Percentiles rank a stretch among this genome's conserved stretches.
Conservation (phyloP, 1,140 invertebrate genomes). For the Drosophila takahashii region DNA sequence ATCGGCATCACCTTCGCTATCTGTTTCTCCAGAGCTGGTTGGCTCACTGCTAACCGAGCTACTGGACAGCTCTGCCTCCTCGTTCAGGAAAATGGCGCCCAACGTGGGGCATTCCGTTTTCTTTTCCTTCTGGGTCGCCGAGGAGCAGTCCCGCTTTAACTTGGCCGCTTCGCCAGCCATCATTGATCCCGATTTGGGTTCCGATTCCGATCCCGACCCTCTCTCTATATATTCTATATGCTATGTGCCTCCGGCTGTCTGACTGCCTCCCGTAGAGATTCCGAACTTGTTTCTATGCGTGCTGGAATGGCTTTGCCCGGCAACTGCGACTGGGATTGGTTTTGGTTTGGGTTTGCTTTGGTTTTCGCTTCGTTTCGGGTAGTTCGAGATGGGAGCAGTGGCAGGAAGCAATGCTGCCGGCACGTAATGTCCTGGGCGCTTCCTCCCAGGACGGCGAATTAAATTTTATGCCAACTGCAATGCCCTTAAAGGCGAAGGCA, state of each 20-base stretch:
- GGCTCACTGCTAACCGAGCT: neutral
- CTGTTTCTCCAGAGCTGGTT: constrained; percentile 1
- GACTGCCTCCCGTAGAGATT: constrained; percentile 12
- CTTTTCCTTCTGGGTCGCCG: neutral
- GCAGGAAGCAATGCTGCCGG: constrained; percentile 10
- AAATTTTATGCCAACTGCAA: constrained; percentile 78
- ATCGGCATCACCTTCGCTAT: constrained; percentile 13
- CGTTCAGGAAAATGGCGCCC: neutral
- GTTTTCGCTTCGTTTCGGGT: neutral
- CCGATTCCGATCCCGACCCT: neutral
- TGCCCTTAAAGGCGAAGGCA: constrained; percentile 33
- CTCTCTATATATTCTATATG: neutral
- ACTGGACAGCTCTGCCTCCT: too few species aligned
- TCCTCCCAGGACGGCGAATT: constrained; percentile 50
- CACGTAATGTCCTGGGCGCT: constrained; percentile 42
- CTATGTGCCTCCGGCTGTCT: neutral
- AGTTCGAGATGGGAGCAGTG: neutral
- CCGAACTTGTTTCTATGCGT: constrained; percentile 52
- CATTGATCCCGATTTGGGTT: neutral
- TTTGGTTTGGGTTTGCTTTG: neutral
- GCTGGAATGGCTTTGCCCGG: constrained; percentile 33
- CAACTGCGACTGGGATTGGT: constrained; percentile 30
- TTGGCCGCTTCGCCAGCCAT: constrained; percentile 5
- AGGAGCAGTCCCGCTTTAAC: neutral
- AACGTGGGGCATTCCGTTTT: neutral